phyloP scores from a whole-genome alignment of 2,797 vertebrate species.

The Chromobotia macracanthus region DNA sequence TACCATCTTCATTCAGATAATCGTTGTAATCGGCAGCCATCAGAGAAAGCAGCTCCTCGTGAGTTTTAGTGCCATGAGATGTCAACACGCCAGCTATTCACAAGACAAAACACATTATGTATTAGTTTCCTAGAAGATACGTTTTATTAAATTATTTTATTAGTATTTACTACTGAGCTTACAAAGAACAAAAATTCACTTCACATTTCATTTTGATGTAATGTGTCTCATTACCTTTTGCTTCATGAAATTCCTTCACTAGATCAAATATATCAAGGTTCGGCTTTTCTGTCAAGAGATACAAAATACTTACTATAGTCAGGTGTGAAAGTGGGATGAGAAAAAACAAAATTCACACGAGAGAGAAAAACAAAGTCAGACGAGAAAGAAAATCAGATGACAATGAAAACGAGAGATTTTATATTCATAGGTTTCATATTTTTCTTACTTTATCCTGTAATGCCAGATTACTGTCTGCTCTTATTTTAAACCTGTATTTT shows the following conservation, averaged over 20 bases:
- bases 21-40: background rate
- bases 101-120: background rate
- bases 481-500: too few relatives aligned
- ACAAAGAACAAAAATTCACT: background rate
- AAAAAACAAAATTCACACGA: too few relatives aligned
- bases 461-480: too few relatives aligned
- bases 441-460: too few relatives aligned
- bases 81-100: background rate
- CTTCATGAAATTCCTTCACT: background rate
- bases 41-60: background rate
- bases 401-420: too few relatives aligned
- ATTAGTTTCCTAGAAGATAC: background rate
- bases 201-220: background rate
- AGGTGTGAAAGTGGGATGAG: too few relatives aligned
- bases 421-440: too few relatives aligned
- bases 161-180: background rate
- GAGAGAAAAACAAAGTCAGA: too few relatives aligned
- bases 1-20: background rate
- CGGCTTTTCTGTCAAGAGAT: background rate
- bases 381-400: too few relatives aligned
- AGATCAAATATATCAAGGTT: background rate
- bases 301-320: background rate
- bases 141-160: background rate
- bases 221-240: background rate
- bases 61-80: background rate